These are phyloP conservation scores for Cardiocondyla obscurior DNA, from an alignment of 1,140 invertebrate genomes.

Conservation along the genomic window DNA sequence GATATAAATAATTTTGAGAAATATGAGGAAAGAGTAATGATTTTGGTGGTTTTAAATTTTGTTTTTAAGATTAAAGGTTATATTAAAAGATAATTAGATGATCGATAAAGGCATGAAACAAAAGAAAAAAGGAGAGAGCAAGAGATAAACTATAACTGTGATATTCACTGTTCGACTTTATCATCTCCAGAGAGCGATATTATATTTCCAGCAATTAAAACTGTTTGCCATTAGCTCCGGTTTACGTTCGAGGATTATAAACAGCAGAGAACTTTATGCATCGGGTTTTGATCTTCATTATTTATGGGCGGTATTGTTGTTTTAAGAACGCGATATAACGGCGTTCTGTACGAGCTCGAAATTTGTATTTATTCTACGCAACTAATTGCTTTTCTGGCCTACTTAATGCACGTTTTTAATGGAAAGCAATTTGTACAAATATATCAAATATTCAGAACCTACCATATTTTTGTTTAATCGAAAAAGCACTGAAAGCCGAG, in stretches of 20 bases:
- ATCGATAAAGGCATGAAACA: not conserved
- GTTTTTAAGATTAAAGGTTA: not conserved
- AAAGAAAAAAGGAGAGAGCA: not conserved
- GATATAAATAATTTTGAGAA: not conserved
- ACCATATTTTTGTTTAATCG: not conserved
- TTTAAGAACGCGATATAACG: not conserved
- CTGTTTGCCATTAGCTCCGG: not conserved
- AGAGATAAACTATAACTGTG: not conserved
- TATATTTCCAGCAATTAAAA: slow-evolving; percentile 28
- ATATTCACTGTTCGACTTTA: slow-evolving; percentile 9
- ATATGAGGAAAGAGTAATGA: not conserved
- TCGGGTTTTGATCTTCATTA: not conserved
- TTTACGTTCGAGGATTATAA: not conserved
- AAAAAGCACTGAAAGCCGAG: not conserved
- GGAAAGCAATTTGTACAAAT: not conserved
- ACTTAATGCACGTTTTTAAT: not conserved
- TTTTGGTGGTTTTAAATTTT: slow-evolving; percentile 9
- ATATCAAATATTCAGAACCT: not conserved
- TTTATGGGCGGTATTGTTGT: not conserved
- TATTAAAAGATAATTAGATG: not conserved
- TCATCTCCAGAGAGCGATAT: not conserved
- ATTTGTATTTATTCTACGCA: not conserved
- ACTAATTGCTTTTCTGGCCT: not conserved
- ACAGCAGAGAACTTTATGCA: not conserved
- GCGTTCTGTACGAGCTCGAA: not conserved